These are phyloP conservation scores for Phrynosoma platyrhinos DNA, from an alignment of 2,113 vertebrate genomes.

Conservation along the genomic window DNA sequence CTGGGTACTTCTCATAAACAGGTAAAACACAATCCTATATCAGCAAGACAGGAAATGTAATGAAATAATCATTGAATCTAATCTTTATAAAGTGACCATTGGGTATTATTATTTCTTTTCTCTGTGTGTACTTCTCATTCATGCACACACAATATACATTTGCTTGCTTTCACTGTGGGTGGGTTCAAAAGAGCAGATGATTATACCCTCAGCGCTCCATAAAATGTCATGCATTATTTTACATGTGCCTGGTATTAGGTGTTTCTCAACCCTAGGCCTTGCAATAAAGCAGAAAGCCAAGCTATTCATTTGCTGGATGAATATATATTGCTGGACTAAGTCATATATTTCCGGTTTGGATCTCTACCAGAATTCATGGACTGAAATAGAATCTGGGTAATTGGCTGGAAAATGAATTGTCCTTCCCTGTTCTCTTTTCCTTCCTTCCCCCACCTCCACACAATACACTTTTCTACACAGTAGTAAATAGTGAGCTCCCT, in stretches of 20 bases:
- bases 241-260: slow-evolving; percentile 3
- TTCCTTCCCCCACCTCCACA: not conserved
- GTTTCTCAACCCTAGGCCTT: slow-evolving; percentile 25
- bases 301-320: not conserved
- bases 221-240: slow-evolving; percentile 11
- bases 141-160: not conserved
- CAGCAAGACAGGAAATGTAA: too few relatives aligned
- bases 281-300: slow-evolving; percentile 11
- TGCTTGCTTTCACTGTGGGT: not conserved
- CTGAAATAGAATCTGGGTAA: slow-evolving; percentile 48
- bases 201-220: not conserved
- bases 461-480: slow-evolving; percentile 19
- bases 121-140: not conserved
- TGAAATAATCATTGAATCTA: not conserved
- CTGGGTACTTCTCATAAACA: too few relatives aligned
- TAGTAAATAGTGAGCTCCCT: slow-evolving; percentile 21
- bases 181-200: not conserved
- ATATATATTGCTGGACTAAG: slow-evolving; percentile 33
- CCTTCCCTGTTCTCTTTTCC: not conserved
- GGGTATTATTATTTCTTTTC: not conserved
- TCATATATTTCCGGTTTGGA: slow-evolving; percentile 20
- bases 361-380: slow-evolving; percentile 31
- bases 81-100: not conserved
- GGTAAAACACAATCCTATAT: too few relatives aligned
- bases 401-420: slow-evolving; percentile 33